These are phyloP conservation scores for Emydocephalus ijimae DNA, from an alignment of 2,113 vertebrate species.

Conservation along the genomic window DNA sequence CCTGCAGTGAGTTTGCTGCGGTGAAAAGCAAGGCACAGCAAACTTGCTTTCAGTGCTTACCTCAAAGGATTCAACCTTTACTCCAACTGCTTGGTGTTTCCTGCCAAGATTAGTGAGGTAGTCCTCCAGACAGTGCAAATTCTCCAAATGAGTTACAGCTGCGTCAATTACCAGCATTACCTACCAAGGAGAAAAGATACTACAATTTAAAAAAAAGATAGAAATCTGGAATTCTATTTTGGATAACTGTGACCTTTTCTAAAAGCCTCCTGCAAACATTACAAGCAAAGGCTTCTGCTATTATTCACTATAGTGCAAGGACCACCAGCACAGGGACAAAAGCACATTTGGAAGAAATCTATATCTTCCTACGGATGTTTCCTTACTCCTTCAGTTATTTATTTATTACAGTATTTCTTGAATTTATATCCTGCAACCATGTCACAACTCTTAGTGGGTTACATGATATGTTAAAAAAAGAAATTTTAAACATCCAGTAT, in stretches of 20 bases:
- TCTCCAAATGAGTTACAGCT: conserved; percentile 86
- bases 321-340: not conserved
- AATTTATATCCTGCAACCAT: not conserved
- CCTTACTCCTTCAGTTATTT: not conserved
- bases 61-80: conserved; percentile 86
- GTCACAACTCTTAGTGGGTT: not conserved
- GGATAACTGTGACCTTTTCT: not conserved
- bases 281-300: not conserved
- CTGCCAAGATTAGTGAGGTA: conserved; percentile 85
- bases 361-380: not conserved
- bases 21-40: not conserved
- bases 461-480: not conserved
- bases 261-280: not conserved
- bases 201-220: not conserved
- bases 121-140: conserved; percentile 84
- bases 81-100: conserved; percentile 88
- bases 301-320: not conserved
- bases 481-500: not conserved
- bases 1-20: not conserved
- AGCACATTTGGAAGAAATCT: not conserved
- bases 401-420: not conserved
- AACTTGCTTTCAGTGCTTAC: conserved; percentile 61
- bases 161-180: conserved; percentile 95
- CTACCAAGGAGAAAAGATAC: conserved; percentile 58
- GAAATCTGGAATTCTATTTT: not conserved